phyloP scores from a whole-genome alignment of 2,113 vertebrate genomes.

The Cyrtonyx montezumae region DNA sequence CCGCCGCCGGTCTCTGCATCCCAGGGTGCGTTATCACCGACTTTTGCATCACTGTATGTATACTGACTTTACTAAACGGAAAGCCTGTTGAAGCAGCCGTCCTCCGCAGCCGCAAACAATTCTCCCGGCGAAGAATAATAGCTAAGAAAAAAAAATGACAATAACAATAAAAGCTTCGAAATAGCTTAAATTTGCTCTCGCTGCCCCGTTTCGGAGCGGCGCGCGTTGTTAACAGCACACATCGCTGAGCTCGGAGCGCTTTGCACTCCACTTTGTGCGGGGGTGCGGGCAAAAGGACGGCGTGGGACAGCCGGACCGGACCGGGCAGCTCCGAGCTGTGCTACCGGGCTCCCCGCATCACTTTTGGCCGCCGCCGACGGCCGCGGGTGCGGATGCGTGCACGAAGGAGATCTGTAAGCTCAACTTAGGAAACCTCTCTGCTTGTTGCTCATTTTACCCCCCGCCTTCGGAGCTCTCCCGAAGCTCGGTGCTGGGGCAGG shows the following conservation, averaged over 20 bases:
- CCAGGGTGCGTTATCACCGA: background rate
- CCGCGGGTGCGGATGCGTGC: accelerated
- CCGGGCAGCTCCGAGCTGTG: background rate
- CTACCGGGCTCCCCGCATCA: background rate
- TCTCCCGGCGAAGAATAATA: background rate
- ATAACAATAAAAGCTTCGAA: background rate
- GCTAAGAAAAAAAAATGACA: too few species aligned
- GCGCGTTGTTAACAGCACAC: background rate
- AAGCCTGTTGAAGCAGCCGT: constrained; percentile 21
- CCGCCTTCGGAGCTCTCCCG: background rate
- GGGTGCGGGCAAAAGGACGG: background rate
- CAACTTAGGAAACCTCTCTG: accelerated
- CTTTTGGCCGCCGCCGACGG: background rate
- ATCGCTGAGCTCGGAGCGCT: background rate
- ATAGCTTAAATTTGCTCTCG: background rate
- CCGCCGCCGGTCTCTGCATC: background rate
- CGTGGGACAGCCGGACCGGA: background rate
- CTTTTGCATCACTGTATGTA: constrained; percentile 45
- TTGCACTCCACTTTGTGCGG: background rate
- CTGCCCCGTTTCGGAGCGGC: accelerated
- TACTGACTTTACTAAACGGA: constrained; percentile 58
- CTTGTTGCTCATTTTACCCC: background rate
- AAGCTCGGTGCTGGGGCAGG: background rate
- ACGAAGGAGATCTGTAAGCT: background rate
- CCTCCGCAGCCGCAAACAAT: constrained; percentile 7